Evolutionary conservation across 1,140 invertebrate genomes (phyloP).

Genomic region (Apis mellifera): DNA sequence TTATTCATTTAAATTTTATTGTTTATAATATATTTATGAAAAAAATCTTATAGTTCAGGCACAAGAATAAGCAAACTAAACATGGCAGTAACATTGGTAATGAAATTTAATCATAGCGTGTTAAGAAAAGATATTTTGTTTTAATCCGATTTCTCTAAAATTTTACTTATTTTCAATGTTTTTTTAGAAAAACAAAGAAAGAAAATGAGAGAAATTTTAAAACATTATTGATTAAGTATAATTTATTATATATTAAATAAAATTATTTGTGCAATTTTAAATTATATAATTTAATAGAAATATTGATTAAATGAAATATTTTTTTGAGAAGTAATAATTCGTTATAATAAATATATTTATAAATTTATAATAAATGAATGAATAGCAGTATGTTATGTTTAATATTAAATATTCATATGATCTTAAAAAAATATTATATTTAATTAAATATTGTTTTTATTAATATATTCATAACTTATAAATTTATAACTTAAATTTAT

Average conservation of each 20-base stretch:
- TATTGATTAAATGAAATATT: not conserved
- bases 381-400: too few species aligned
- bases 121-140: not conserved
- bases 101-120: constrained; percentile 24
- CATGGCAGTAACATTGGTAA: constrained; percentile 32
- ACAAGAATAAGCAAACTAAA: not conserved
- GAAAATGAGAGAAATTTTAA: not conserved
- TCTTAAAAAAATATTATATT: constrained; percentile 1
- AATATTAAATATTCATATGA: not conserved
- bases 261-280: too few species aligned
- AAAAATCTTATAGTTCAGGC: not conserved
- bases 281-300: too few species aligned
- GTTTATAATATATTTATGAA: not conserved
- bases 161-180: not conserved
- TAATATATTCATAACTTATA: not conserved
- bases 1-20: not conserved
- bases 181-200: too few species aligned
- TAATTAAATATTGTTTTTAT: not conserved
- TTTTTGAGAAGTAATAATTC: not conserved
- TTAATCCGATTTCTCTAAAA: not conserved
- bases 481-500: not conserved
- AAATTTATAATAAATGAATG: not conserved
- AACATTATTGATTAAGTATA: not conserved
- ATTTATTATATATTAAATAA: not conserved
- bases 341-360: too few species aligned